Conservation (phyloP, 2,113 vertebrate species). For the Cavia porcellus region DNA sequence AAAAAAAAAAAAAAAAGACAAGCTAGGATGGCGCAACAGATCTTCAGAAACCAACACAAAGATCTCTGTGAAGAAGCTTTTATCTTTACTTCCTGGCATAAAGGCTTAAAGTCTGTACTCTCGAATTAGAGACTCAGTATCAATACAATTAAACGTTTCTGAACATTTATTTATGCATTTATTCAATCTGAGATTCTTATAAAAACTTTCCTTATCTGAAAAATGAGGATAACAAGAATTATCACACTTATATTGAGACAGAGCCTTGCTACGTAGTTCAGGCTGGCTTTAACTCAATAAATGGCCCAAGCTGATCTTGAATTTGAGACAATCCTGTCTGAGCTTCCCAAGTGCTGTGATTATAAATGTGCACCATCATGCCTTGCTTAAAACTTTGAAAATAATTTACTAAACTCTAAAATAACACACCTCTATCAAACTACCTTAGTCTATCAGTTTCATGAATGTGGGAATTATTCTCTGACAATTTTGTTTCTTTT, state of each 20-base stretch:
- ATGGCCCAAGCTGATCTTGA: not conserved
- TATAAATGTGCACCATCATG: not conserved
- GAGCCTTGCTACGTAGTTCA: not conserved
- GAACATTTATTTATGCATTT: not conserved
- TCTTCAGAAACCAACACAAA: not conserved
- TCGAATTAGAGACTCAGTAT: not conserved
- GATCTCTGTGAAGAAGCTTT: slow-evolving; percentile 14
- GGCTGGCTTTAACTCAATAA: not conserved
- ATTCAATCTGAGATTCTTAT: not conserved
- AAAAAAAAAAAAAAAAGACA: not conserved
- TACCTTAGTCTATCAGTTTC: not conserved
- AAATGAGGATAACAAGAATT: not conserved
- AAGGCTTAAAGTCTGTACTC: not conserved
- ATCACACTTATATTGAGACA: not conserved
- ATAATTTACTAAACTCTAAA: slow-evolving; percentile 38
- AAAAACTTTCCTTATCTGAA: not conserved
- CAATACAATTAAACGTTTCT: not conserved
- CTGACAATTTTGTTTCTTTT: not conserved
- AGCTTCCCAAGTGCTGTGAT: not conserved
- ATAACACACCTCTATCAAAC: not conserved
- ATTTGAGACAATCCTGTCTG: not conserved
- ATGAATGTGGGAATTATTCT: not conserved
- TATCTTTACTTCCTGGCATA: not conserved
- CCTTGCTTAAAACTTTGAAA: not conserved
- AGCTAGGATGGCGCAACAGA: not conserved